A percentile compares a stretch with the other conserved stretches of the same genome.
phyloP scores from a whole-genome alignment of 1,140 invertebrate species.

The Ostrea denselamellosa region DNA sequence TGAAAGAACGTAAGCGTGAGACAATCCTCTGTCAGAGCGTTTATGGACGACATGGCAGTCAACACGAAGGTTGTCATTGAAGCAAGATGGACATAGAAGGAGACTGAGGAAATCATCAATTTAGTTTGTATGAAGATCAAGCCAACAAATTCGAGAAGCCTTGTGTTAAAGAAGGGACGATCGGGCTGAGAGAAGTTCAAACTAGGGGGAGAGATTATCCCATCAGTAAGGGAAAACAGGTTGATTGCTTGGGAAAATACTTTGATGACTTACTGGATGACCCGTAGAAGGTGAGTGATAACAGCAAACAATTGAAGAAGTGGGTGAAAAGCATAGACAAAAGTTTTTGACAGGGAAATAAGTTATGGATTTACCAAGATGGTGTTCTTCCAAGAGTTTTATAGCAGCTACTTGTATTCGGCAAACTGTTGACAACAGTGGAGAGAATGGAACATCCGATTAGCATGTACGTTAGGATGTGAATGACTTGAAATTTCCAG shows the following conservation, averaged over 20 bases:
- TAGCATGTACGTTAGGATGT: neutral
- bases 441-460: neutral
- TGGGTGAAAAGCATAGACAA: neutral
- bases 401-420: neutral
- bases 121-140: slow-evolving; percentile 48
- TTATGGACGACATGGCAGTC: slow-evolving; percentile 46
- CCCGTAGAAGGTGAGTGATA: neutral
- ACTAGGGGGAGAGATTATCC: neutral
- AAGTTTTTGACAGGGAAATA: neutral
- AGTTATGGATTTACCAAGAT: neutral
- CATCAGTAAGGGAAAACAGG: neutral
- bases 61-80: slow-evolving; percentile 38
- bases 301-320: neutral
- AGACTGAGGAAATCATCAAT: slow-evolving; percentile 11
- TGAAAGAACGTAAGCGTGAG: slow-evolving; percentile 38
- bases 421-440: neutral
- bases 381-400: neutral
- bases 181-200: neutral
- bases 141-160: slow-evolving; percentile 40
- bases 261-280: neutral
- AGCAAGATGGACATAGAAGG: slow-evolving; percentile 34
- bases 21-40: slow-evolving; percentile 47
- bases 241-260: neutral
- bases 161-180: neutral
- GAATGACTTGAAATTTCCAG: neutral